Base-by-base conservation (phyloP, 2,888 invertebrate species). In the Automeris io region DNA sequence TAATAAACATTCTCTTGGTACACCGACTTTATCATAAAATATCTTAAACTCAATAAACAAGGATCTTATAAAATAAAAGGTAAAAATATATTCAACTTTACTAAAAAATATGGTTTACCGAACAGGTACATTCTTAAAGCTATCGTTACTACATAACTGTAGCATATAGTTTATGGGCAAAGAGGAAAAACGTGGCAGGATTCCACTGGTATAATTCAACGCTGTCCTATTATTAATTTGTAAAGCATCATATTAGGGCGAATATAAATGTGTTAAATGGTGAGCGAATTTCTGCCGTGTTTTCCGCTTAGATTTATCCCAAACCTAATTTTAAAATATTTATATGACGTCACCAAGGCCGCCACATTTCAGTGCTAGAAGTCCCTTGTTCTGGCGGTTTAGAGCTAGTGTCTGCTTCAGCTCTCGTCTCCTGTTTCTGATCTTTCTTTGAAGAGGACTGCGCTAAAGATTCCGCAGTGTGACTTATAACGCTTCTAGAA, bases 351-450 rank as follows among this genome's bases (percentile, higher is more conserved):
- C 57, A 82, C 85, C 85, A 86, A 6, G 86, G 86, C 23, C 86
- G 60, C 86, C 86, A 86, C 82, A 86, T 77, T 41, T 82, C 83
- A 0, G 70, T 71, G 5, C 56, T 61, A 0, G 80, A 75, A 1
- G 76, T 50, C 1, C 81, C 75, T 43, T 80, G 83, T 31, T 61
- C 62, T 0, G 83, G 78, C 2, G 82, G 75, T 18, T 61, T 72
- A 0, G 81, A 65, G 42, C 72, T 72, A 0, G 68, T 65, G 16
- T 74, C 75, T 0, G 66, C 67, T 46, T 77, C 77, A 2, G n/a
- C 18, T 13, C 18, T 32, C 11, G 31, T 7, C 11, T 37, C 22
- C 18, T 18, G 23, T 6, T n/a, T 31, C 7, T 19, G 18, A 7
- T 48, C 44, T 37, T 42, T 56, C 24, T 42, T 55, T 2, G 54